Conservation (phyloP, 2,113 vertebrate species). For the Electrona antarctica region DNA sequence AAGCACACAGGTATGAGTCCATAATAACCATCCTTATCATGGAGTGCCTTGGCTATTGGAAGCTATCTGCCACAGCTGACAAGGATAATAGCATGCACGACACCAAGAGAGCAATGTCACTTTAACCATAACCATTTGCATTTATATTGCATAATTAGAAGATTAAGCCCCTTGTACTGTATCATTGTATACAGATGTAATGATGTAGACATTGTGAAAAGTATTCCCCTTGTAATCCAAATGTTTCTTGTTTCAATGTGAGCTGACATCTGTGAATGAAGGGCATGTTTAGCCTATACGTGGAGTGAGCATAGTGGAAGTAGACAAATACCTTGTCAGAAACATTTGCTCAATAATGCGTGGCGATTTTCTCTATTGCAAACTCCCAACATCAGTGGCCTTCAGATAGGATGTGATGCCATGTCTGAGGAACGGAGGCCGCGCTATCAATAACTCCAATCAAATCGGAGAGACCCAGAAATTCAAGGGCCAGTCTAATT, state of each 20-base stretch:
- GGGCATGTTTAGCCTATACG: neutral
- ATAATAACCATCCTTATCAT: slow-evolving; percentile 26
- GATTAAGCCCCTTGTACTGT: slow-evolving; percentile 40
- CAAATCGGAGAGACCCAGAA: slow-evolving; percentile 80
- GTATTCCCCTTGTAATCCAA: slow-evolving; percentile 41
- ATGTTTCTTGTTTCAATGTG: slow-evolving; percentile 38
- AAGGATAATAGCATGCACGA: slow-evolving; percentile 38
- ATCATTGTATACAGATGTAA: slow-evolving; percentile 34
- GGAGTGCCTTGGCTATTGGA: slow-evolving; percentile 46
- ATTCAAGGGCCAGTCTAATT: slow-evolving; percentile 75
- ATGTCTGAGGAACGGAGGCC: slow-evolving; percentile 72
- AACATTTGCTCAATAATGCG: slow-evolving; percentile 48
- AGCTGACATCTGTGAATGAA: slow-evolving; percentile 18
- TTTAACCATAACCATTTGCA: slow-evolving; percentile 50
- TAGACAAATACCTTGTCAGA: slow-evolving; percentile 30
- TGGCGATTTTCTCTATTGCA: slow-evolving; percentile 55
- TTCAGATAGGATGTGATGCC: slow-evolving; percentile 77
- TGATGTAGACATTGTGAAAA: slow-evolving; percentile 41
- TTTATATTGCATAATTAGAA: slow-evolving; percentile 61
- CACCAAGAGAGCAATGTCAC: slow-evolving; percentile 39
- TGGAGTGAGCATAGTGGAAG: slow-evolving; percentile 21
- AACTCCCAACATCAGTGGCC: slow-evolving; percentile 21
- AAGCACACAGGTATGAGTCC: too few relatives aligned
- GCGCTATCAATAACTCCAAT: slow-evolving; percentile 76
- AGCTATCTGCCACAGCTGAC: slow-evolving; percentile 33